A percentile compares a stretch with the other conserved stretches of the same genome.
Evolutionary conservation across 2,888 invertebrate genomes (phyloP).

Genomic region (Tachina grossa): DNA sequence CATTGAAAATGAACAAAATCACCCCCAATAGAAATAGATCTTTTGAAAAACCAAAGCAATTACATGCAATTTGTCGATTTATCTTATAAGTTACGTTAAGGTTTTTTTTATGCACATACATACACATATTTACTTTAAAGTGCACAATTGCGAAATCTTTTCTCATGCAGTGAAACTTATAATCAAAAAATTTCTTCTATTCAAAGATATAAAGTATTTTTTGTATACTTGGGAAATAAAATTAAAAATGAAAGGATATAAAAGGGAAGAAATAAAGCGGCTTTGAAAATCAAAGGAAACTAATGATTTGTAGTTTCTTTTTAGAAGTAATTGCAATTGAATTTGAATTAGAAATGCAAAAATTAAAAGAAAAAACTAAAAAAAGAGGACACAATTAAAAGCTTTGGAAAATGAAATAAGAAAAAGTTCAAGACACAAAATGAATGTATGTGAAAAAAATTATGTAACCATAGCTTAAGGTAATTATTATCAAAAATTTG

Average conservation of each 20-base stretch:
- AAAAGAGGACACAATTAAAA: not conserved
- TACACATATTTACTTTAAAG: not conserved
- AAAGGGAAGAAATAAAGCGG: not conserved
- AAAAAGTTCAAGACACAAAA: too few species aligned
- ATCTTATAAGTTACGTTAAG: slow-evolving; percentile 34
- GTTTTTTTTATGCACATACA: not conserved
- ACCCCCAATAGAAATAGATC: slow-evolving; percentile 21
- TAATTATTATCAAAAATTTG: too few species aligned
- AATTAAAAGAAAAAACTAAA: not conserved
- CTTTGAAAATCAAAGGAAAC: slow-evolving; percentile 5
- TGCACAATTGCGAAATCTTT: not conserved
- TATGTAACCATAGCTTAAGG: too few species aligned
- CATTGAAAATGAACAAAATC: slow-evolving; percentile 9
- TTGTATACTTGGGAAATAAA: not conserved
- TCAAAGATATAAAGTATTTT: not conserved
- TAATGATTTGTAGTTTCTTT: not conserved
- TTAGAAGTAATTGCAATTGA: not conserved
- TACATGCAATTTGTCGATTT: slow-evolving; percentile 59
- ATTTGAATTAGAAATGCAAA: not conserved
- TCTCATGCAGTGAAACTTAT: not conserved
- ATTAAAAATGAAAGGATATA: not conserved
- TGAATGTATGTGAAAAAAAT: too few species aligned
- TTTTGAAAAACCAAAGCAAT: slow-evolving; percentile 35
- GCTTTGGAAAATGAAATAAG: too few species aligned
- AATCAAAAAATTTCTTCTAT: not conserved